Evolutionary conservation across 2,888 invertebrate species (phyloP).

Genomic region (Philhelius pedissequus): DNA sequence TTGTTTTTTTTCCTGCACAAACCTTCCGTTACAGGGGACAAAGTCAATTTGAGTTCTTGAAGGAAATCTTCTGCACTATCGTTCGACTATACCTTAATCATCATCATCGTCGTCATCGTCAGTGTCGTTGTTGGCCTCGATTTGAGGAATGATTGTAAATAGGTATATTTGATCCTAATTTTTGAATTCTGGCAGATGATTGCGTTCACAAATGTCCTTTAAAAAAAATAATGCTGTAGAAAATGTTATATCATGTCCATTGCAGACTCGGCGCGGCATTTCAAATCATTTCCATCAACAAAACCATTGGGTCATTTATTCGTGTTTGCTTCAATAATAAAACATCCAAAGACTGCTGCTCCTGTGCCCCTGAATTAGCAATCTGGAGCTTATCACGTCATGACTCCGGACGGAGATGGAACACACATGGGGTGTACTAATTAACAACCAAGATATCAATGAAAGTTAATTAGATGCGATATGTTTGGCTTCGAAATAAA

Average conservation of each 20-base stretch:
- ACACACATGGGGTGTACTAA: constrained; percentile 52
- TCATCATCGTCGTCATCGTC: constrained; percentile 36
- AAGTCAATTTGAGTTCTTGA: constrained; percentile 50
- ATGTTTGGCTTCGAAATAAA: constrained; percentile 27
- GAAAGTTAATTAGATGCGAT: constrained; percentile 59
- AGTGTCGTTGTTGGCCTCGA: constrained; percentile 28
- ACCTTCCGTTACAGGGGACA: constrained; percentile 49
- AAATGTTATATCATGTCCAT: constrained; percentile 39
- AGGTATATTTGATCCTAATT: constrained; percentile 17
- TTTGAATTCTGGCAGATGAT: constrained; percentile 52
- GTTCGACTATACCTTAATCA: not conserved
- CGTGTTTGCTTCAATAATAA: not conserved
- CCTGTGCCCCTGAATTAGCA: not conserved
- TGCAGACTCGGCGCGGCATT: constrained; percentile 28
- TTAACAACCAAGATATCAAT: constrained; percentile 55
- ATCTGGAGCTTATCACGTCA: constrained; percentile 48
- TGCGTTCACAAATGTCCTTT: constrained; percentile 5
- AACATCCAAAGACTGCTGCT: not conserved
- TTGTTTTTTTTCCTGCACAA: constrained; percentile 14
- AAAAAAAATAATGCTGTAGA: not conserved
- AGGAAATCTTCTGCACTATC: not conserved
- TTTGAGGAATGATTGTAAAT: constrained; percentile 58
- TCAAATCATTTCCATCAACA: constrained; percentile 6
- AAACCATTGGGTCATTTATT: not conserved
- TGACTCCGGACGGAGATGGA: not conserved